phyloP scores from a whole-genome alignment of 2,113 vertebrate species.

The Smithornis capensis region DNA sequence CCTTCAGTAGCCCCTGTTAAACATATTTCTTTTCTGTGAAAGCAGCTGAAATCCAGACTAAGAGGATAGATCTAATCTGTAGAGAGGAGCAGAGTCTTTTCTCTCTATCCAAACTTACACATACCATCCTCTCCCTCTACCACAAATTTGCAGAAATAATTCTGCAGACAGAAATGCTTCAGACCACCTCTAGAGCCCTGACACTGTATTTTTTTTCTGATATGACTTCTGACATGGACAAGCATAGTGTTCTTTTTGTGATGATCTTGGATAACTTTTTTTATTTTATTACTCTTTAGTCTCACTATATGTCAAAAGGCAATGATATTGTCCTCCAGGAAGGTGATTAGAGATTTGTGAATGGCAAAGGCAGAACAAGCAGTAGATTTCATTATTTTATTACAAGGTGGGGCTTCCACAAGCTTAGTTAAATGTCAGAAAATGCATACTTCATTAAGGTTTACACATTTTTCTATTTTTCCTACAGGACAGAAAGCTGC shows the following conservation, averaged over 20 bases:
- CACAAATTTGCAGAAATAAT: background rate
- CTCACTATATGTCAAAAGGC: background rate
- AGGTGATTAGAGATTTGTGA: slow-evolving; percentile 8
- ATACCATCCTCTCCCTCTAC: background rate
- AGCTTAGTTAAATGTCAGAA: slow-evolving; percentile 5
- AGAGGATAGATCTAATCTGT: background rate
- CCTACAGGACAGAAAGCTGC: background rate
- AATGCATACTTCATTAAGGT: background rate
- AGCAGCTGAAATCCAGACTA: background rate
- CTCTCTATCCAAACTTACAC: background rate
- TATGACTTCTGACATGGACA: background rate
- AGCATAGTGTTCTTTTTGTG: background rate
- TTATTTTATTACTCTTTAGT: background rate
- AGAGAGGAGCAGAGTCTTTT: background rate
- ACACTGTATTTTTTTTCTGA: background rate
- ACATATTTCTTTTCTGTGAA: background rate
- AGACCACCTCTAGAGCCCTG: background rate
- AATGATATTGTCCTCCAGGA: background rate
- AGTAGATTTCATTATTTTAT: slow-evolving; percentile 21
- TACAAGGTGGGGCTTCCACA: slow-evolving; percentile 8
- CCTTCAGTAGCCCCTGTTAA: background rate
- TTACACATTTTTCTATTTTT: background rate
- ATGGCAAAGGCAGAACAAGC: background rate
- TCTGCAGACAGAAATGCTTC: background rate
- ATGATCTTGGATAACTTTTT: background rate